phyloP scores from a whole-genome alignment of 2,797 vertebrate genomes.

The Spondyliosoma cantharus region DNA sequence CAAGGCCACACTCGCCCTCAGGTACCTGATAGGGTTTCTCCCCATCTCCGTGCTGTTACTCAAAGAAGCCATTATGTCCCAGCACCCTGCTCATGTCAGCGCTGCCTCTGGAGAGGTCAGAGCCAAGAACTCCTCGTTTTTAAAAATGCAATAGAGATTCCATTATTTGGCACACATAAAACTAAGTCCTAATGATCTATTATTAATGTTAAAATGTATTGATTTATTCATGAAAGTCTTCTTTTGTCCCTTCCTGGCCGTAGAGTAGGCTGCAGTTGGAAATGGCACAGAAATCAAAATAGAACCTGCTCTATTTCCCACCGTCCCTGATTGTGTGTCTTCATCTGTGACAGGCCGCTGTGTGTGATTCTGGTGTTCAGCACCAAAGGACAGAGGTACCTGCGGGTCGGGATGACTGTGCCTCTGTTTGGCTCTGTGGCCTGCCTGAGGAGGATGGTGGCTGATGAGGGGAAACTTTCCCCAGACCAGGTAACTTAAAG shows the following conservation, averaged over 20 bases:
- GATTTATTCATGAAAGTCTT: slow-evolving; percentile 79
- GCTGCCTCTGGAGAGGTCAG: slow-evolving; percentile 69
- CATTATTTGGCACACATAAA: slow-evolving; percentile 78
- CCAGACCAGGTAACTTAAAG: slow-evolving; percentile 87
- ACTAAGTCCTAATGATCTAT: slow-evolving; percentile 76
- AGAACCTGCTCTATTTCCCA: background rate
- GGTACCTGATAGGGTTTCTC: slow-evolving; percentile 20
- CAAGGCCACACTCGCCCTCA: slow-evolving; percentile 10
- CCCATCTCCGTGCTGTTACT: slow-evolving; percentile 34
- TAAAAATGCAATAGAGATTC: slow-evolving; percentile 80
- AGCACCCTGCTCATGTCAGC: slow-evolving; percentile 57
- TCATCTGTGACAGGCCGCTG: slow-evolving; percentile 83
- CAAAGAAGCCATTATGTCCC: slow-evolving; percentile 63
- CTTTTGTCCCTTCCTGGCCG: slow-evolving; percentile 66
- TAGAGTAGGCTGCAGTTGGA: slow-evolving; percentile 28
- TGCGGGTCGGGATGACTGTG: slow-evolving; percentile 90
- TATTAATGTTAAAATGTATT: slow-evolving; percentile 81
- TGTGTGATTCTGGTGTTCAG: slow-evolving; percentile 92
- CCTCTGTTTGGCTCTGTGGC: slow-evolving; percentile 89
- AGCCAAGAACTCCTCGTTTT: slow-evolving; percentile 58
- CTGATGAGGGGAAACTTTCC: slow-evolving; percentile 88
- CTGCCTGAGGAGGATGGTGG: slow-evolving; percentile 89
- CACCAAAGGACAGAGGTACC: slow-evolving; percentile 87
- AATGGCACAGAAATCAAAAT: slow-evolving; percentile 48
- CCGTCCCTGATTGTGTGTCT: slow-evolving; percentile 33